Conservation (phyloP, 2,113 vertebrate genomes). For the Thalassoma bifasciatum region DNA sequence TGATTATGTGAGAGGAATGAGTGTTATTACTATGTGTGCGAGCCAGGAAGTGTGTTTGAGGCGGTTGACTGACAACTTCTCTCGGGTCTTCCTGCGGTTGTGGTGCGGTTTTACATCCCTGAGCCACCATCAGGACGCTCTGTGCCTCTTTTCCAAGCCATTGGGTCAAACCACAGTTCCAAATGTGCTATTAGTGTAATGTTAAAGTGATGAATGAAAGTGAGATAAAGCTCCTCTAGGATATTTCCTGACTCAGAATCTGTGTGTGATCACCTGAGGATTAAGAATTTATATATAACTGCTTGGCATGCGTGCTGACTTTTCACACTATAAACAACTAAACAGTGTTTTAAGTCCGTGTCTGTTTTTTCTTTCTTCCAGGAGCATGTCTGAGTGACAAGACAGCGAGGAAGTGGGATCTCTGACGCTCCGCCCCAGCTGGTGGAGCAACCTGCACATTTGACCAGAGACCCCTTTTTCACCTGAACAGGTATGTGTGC, state of each 20-base stretch:
- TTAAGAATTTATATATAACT: neutral
- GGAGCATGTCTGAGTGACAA: conserved; percentile 81
- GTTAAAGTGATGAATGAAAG: conserved; percentile 6
- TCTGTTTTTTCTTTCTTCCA: conserved; percentile 54
- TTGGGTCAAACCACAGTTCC: neutral
- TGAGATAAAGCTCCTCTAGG: neutral
- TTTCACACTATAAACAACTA: neutral
- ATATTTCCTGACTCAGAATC: conserved; percentile 1
- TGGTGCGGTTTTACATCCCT: neutral
- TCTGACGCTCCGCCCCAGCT: conserved; percentile 76
- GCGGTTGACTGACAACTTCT: conserved; percentile 27
- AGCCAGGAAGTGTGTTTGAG: conserved; percentile 56
- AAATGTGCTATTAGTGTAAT: neutral
- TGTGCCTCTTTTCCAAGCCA: neutral
- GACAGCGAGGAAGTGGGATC: conserved; percentile 76
- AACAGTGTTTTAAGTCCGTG: conserved; percentile 13
- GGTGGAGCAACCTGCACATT: conserved; percentile 76
- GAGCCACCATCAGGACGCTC: conserved; percentile 8
- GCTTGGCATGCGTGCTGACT: neutral
- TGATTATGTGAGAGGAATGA: conserved; percentile 14
- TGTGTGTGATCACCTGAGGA: neutral
- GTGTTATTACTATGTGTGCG: conserved; percentile 21
- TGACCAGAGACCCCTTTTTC: conserved; percentile 69
- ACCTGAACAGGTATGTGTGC: conserved; percentile 70
- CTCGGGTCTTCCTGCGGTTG: conserved; percentile 37